Evolutionary conservation across 2,797 vertebrate species (phyloP).

Genomic region (Tangara arthus): DNA sequence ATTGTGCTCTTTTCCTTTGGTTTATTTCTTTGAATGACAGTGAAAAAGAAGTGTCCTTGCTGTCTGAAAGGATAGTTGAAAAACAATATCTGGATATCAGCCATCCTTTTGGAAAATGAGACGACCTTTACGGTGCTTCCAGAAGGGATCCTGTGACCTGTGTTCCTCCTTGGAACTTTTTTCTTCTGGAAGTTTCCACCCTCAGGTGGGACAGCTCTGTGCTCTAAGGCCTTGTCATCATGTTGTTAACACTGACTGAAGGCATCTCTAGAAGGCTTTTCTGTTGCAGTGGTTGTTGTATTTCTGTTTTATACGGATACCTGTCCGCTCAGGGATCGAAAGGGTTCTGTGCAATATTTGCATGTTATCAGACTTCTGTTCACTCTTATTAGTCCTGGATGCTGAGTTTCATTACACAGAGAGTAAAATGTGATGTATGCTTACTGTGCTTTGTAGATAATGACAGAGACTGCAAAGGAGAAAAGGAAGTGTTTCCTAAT

Average conservation of each 20-base stretch:
- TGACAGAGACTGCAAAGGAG: not conserved
- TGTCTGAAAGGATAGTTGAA: not conserved
- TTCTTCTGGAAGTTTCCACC: not conserved
- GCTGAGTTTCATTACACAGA: not conserved
- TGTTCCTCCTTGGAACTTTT: not conserved
- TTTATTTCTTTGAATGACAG: slow-evolving; percentile 10
- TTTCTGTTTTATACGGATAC: not conserved
- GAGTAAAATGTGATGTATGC: not conserved
- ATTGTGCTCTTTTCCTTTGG: slow-evolving; percentile 35
- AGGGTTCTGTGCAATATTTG: not conserved
- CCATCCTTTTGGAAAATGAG: not conserved
- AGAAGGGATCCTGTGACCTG: not conserved
- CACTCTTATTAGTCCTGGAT: not conserved
- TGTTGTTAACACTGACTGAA: not conserved
- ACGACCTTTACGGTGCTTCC: not conserved
- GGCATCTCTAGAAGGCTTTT: not conserved
- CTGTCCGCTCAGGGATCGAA: accelerated
- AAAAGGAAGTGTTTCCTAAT: not conserved
- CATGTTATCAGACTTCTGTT: not conserved
- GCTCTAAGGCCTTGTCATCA: not conserved
- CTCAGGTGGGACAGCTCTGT: not conserved
- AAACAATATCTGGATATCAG: slow-evolving; percentile 43
- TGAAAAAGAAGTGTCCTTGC: not conserved
- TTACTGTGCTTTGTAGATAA: not conserved
- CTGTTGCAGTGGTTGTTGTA: not conserved